Conservation (phyloP, 2,888 invertebrate genomes). For the Ochropleura leucogaster region DNA sequence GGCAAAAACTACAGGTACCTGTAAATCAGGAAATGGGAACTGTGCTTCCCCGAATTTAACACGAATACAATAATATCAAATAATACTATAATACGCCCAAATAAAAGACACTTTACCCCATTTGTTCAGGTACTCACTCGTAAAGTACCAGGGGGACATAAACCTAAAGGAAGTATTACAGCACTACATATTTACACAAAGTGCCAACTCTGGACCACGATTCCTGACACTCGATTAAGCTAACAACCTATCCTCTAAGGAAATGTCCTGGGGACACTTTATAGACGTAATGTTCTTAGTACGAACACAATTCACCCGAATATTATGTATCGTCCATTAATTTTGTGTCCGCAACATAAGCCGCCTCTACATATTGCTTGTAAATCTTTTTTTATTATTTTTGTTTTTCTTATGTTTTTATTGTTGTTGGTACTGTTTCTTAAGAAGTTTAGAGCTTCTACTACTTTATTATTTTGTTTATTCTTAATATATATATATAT, state of each 20-base stretch:
- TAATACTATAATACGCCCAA: too few relatives aligned
- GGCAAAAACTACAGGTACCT: too few relatives aligned
- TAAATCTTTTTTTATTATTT: slow-evolving; percentile 58
- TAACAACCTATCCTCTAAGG: slow-evolving; percentile 36
- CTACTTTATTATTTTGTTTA: neutral
- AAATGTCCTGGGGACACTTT: slow-evolving; percentile 55
- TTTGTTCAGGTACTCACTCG: slow-evolving; percentile 6
- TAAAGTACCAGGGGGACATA: slow-evolving; percentile 28
- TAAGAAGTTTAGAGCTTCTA: neutral
- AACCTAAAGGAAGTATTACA: slow-evolving; percentile 1
- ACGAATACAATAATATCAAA: neutral
- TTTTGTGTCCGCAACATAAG: slow-evolving; percentile 48
- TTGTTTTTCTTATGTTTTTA: slow-evolving; percentile 25
- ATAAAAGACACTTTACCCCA: neutral
- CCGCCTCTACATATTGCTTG: slow-evolving; percentile 42
- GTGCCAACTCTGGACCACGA: slow-evolving; percentile 20
- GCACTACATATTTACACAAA: slow-evolving; percentile 6
- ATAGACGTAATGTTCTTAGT: slow-evolving; percentile 55
- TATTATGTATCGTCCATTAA: slow-evolving; percentile 55
- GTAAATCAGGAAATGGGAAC: too few relatives aligned
- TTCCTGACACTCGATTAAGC: slow-evolving; percentile 55
- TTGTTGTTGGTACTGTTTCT: neutral
- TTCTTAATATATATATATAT: too few relatives aligned
- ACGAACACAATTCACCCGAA: slow-evolving; percentile 42
- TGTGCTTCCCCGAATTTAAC: too few relatives aligned